phyloP scores from a whole-genome alignment of 2,113 vertebrate species.

The Chrysemys picta region DNA sequence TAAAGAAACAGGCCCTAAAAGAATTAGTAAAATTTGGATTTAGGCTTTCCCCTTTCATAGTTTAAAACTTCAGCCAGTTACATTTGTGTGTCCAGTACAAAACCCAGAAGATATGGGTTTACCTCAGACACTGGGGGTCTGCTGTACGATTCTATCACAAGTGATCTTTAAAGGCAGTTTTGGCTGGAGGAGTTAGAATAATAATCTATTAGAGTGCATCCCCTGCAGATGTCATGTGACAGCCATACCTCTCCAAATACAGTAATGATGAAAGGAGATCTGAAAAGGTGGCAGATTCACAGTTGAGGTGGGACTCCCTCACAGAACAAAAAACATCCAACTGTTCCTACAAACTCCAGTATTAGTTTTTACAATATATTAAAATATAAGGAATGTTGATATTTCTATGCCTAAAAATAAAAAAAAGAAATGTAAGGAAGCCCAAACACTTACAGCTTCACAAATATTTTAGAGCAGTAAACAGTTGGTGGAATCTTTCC shows the following conservation, averaged over 20 bases:
- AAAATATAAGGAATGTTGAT: background rate
- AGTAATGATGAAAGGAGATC: background rate
- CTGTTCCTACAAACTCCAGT: background rate
- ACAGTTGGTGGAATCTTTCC: background rate
- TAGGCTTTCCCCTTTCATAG: background rate
- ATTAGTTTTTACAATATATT: background rate
- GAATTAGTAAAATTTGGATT: background rate
- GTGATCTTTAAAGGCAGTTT: background rate
- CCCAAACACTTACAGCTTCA: background rate
- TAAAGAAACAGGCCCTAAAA: background rate
- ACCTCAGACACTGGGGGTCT: background rate
- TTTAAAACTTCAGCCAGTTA: background rate
- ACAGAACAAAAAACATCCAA: background rate
- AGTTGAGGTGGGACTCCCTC: background rate
- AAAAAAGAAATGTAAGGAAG: background rate
- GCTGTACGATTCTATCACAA: background rate
- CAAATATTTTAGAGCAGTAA: background rate
- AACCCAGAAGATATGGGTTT: background rate
- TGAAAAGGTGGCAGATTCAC: background rate
- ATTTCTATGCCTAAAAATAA: background rate
- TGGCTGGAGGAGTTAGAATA: slow-evolving; percentile 1
- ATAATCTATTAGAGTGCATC: background rate
- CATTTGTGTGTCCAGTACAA: background rate
- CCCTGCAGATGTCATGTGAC: background rate
- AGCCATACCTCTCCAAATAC: background rate